Conservation (phyloP, 30 jellyfish, hydroid and myxozoan genomes). For the Aurelia sp. region DNA sequence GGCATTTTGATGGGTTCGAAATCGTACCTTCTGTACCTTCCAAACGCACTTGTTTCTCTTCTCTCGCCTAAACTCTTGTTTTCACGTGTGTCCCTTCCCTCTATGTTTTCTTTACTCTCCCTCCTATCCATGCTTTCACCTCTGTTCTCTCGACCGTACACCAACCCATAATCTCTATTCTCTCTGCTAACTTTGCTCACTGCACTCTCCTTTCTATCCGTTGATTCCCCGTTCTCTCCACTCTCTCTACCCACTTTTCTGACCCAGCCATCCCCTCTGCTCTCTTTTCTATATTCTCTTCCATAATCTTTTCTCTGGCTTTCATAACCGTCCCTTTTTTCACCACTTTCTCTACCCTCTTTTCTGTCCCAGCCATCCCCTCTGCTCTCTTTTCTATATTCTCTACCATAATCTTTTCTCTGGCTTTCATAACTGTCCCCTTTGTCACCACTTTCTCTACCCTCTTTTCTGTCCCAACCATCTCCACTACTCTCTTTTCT, state of each 20-base stretch:
- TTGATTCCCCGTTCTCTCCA: neutral
- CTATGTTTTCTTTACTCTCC: too few species aligned
- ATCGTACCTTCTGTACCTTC: slow-evolving; percentile 3
- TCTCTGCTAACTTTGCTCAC: neutral
- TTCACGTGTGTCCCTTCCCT: too few species aligned
- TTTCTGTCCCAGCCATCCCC: neutral
- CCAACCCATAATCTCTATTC: neutral
- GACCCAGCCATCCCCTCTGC: neutral
- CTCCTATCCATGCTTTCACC: neutral
- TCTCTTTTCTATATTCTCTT: neutral
- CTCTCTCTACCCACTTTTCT: neutral
- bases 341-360: neutral
- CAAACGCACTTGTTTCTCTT: neutral
- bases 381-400: slow-evolving; percentile 9
- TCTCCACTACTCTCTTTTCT: slow-evolving; percentile 5
- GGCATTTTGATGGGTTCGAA: too few species aligned
- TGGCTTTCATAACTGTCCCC: neutral
- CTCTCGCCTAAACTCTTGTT: too few species aligned
- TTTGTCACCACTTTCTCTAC: neutral
- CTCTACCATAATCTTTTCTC: neutral
- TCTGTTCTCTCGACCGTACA: neutral
- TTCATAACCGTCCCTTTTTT: neutral
- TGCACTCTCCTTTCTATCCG: neutral
- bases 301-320: too few species aligned
- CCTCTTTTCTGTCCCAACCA: neutral